Percentiles rank a stretch among this genome's conserved stretches.
Conservation (phyloP, 2,113 vertebrate species). For the Orthonyx spaldingii region DNA sequence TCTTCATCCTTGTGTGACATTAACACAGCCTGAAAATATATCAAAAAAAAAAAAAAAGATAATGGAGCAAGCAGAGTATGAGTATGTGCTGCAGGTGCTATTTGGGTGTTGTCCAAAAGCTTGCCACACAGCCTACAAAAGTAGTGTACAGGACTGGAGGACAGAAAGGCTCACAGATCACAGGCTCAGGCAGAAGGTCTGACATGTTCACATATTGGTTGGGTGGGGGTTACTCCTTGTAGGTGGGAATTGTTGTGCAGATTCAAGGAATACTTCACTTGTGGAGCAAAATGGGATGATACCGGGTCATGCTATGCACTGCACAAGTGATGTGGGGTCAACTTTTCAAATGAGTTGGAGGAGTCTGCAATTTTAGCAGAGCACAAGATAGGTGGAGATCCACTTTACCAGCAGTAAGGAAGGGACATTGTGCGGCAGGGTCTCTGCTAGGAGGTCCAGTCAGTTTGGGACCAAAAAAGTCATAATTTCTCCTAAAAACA, state of each 20-base stretch:
- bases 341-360: neutral
- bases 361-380: neutral
- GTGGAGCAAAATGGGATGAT: neutral
- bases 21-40: neutral
- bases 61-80: neutral
- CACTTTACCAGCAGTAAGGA: neutral
- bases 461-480: neutral
- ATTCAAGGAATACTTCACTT: neutral
- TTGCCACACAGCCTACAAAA: neutral
- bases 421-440: neutral
- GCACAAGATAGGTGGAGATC: neutral
- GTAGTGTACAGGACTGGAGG: neutral
- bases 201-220: accelerated
- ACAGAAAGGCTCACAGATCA: neutral
- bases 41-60: neutral
- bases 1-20: neutral
- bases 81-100: neutral
- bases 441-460: neutral
- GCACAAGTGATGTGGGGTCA: neutral
- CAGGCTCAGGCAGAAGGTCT: neutral
- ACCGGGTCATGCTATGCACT: no score
- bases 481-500: neutral
- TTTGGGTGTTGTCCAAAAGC: neutral
- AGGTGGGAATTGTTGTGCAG: accelerated
- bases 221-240: neutral